These are phyloP conservation scores for Reticulitermes speratus DNA, from an alignment of 1,140 invertebrate genomes.

Conservation along the genomic window DNA sequence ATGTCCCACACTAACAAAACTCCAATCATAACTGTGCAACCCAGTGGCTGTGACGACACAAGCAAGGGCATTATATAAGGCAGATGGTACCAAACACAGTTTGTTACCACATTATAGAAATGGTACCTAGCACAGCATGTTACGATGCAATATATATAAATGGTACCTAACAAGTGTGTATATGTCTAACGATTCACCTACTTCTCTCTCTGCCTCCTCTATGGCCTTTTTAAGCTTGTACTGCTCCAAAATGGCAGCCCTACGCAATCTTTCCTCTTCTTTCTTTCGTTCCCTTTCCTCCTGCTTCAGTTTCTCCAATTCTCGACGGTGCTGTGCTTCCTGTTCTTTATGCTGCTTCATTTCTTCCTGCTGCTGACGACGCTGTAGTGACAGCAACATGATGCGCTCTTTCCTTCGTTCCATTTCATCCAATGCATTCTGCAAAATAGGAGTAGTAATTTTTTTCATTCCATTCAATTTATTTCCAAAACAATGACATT, in stretches of 20 bases:
- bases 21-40: too few relatives aligned
- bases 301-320: conserved; percentile 78
- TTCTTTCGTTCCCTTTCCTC: conserved; percentile 85
- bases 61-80: too few relatives aligned
- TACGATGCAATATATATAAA: too few relatives aligned
- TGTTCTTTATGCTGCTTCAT: conserved; percentile 79
- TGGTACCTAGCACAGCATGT: too few relatives aligned
- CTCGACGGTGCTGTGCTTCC: conserved; percentile 73
- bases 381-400: conserved; percentile 79
- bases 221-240: conserved; percentile 93
- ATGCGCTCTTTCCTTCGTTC: conserved; percentile 87
- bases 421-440: conserved; percentile 75
- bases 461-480: too few relatives aligned
- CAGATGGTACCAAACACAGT: too few relatives aligned
- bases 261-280: conserved; percentile 82
- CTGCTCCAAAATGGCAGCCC: conserved; percentile 88
- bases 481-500: too few relatives aligned
- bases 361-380: conserved; percentile 87
- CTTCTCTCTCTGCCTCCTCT: conserved; percentile 88
- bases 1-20: too few relatives aligned
- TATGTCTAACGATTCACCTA: conserved; percentile 42
- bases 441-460: background rate
- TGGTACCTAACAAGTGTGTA: too few relatives aligned
- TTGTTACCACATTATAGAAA: too few relatives aligned
- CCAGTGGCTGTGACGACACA: too few relatives aligned